Conservation (phyloP, 2,797 vertebrate species). For the Orestias chungarensis region DNA sequence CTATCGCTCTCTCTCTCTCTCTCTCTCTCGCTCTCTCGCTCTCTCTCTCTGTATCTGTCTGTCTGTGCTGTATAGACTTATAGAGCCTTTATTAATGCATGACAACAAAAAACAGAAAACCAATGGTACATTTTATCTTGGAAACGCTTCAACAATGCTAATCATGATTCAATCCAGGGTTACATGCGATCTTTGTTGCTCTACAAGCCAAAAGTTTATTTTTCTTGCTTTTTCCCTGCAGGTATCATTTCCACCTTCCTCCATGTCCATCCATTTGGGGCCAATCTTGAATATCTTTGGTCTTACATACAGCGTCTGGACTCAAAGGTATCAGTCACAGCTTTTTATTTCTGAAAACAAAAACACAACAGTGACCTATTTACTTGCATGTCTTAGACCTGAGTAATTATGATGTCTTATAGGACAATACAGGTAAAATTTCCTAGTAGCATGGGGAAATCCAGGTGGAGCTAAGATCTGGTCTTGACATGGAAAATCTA, state of each 20-base stretch:
- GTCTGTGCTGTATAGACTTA: conserved; percentile 19
- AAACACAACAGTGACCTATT: background rate
- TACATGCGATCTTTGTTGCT: background rate
- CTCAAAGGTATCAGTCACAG: conserved; percentile 82
- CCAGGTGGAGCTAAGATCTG: background rate
- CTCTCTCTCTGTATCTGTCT: background rate
- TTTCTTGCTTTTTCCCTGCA: conserved; percentile 54
- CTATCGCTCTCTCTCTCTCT: too few species aligned
- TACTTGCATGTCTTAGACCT: too few species aligned
- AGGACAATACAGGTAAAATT: too few species aligned
- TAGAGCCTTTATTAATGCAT: background rate
- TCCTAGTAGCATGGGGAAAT: too few species aligned
- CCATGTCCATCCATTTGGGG: conserved; percentile 96
- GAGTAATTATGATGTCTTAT: too few species aligned
- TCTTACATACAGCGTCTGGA: conserved; percentile 96
- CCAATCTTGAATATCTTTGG: conserved; percentile 97
- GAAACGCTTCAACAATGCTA: background rate
- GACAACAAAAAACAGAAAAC: background rate
- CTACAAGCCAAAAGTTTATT: background rate
- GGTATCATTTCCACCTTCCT: conserved; percentile 97
- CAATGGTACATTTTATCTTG: conserved; percentile 6
- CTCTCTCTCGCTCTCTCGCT: background rate
- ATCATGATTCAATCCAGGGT: accelerated
- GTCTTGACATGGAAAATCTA: background rate
- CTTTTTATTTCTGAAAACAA: background rate